phyloP scores from a whole-genome alignment of 1,140 invertebrate genomes.

The Orius laevigatus region DNA sequence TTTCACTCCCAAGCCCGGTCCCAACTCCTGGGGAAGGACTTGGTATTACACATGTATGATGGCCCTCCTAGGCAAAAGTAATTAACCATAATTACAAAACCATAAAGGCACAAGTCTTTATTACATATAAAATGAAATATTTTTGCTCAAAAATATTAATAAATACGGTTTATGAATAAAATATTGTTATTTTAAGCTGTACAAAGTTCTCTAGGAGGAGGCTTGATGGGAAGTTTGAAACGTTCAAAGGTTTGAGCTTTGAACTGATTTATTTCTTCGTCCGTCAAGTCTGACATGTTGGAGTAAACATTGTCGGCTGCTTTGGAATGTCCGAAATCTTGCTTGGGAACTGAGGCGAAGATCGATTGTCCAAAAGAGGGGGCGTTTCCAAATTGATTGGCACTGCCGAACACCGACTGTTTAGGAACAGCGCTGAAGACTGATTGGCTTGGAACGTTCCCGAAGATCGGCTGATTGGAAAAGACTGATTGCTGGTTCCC shows the following conservation, averaged over 20 bases:
- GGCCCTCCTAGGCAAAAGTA: no score
- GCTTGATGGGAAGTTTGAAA: constrained; percentile 14
- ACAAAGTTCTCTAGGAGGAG: constrained; percentile 16
- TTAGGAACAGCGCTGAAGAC: not conserved
- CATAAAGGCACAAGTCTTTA: no score
- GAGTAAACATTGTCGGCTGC: constrained; percentile 9
- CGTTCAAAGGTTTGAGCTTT: constrained; percentile 15
- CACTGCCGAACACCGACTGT: not conserved
- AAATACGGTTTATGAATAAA: no score
- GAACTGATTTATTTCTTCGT: constrained; percentile 15
- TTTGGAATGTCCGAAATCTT: not conserved
- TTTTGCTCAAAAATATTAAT: no score
- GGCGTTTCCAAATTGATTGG: not conserved
- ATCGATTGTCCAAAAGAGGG: not conserved
- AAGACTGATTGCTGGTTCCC: no score
- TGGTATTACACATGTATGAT: no score
- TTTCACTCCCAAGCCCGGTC: no score
- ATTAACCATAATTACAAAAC: no score
- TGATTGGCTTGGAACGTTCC: not conserved
- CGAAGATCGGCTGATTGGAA: not conserved
- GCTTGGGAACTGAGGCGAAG: not conserved
- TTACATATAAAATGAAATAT: no score
- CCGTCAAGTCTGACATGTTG: constrained; percentile 10
- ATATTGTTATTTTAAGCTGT: no score
- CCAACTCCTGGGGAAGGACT: no score